Conservation (phyloP, 2,113 vertebrate species). For the Danionella cerebrum region DNA sequence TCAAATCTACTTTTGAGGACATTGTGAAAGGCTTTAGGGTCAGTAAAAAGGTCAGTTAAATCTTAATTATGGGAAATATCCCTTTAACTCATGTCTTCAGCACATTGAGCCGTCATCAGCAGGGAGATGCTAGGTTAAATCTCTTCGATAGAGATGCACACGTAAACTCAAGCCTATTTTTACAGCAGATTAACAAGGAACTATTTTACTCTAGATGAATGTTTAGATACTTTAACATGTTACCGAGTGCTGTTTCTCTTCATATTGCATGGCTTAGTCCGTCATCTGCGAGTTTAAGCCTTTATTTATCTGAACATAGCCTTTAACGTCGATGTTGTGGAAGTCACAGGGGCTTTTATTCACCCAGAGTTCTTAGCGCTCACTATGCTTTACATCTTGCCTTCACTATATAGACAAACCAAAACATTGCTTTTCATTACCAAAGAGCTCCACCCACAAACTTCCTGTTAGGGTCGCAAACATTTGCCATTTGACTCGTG, state of each 20-base stretch:
- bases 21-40: too few species aligned
- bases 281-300: background rate
- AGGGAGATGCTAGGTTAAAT: background rate
- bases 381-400: constrained; percentile 6
- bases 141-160: background rate
- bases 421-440: constrained; percentile 20
- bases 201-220: too few species aligned
- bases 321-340: background rate
- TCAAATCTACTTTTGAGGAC: too few species aligned
- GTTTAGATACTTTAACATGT: constrained; percentile 15
- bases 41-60: too few species aligned
- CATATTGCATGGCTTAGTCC: constrained; percentile 8
- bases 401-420: constrained; percentile 12
- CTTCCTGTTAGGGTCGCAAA: background rate
- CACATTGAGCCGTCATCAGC: constrained; percentile 3
- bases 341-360: background rate
- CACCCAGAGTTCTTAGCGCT: constrained; percentile 6
- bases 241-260: background rate
- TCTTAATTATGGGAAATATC: too few species aligned
- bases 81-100: background rate
- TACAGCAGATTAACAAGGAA: too few species aligned
- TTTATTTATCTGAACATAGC: background rate
- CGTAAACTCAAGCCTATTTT: constrained; percentile 1
- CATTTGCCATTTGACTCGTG: background rate
- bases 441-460: constrained; percentile 1